Evolutionary conservation across 1,140 invertebrate species (phyloP), one percentile per base, ranked within the genome.

Genomic region (Pectinophora gossypiella): DNA sequence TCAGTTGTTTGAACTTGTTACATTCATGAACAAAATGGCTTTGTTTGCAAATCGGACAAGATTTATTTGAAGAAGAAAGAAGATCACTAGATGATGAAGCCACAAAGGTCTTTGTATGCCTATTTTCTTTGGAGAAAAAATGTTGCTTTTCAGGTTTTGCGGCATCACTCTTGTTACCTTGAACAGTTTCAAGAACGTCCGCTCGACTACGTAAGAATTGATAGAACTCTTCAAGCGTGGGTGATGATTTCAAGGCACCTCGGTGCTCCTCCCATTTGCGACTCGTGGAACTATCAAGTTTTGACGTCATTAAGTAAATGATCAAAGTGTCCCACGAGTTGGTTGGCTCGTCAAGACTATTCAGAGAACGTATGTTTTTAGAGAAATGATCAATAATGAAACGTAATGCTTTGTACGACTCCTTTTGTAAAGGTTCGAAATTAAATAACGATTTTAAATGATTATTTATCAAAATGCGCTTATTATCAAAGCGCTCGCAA

Each of bases 181-280:
- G 16, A 9, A 44, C 21, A 16, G 38, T 22, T 42, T 50, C 48
- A 3, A 50, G 15, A 21, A 50, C 13, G 19, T 50, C 48, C 10
- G 48, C 48, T 12, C 48, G 35, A 16, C 19, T 15, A 12, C 16
- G 40, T 15, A 49, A 20, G 20, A 49, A 49, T 12, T 2, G 27
- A 35, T 2, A 16, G 7, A 47, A 47, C 13, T 47, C 45, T 9
- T 16, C 23, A 1, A 47, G 12, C 9, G 12, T 32, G 10, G 23
- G 23, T 10, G 3, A 6, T 3, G 4, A 3, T 15, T 38, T 13
- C 4, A 38, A 38, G n/a, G 5, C n/a, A n/a, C 35, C n/a, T 38
- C n/a, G 4, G 15, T 13, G n/a, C 4, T 38, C 35, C 35, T 47
- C 45, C 45, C 45, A 47, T 13, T 47, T 27, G 19, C 2, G 9